These are phyloP conservation scores for Hylaeus volcanicus DNA, from an alignment of 1,140 invertebrate species.

Conservation along the genomic window DNA sequence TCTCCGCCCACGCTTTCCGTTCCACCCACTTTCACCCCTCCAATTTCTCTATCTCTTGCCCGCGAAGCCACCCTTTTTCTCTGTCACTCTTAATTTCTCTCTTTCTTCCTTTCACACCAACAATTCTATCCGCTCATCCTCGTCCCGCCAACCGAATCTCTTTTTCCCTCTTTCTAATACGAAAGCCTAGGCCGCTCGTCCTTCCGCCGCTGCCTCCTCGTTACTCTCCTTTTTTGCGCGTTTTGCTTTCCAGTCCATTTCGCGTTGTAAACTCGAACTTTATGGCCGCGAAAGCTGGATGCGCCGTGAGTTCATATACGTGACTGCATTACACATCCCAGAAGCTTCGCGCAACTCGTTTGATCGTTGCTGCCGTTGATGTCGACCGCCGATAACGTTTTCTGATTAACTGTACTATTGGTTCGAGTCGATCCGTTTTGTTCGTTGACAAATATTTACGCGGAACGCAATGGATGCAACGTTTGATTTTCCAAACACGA, in stretches of 20 bases:
- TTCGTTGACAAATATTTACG: no score
- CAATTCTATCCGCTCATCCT: constrained; percentile 38
- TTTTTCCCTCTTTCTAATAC: constrained; percentile 17
- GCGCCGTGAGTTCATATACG: constrained; percentile 68
- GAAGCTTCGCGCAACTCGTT: constrained; percentile 31
- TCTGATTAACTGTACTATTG: neutral
- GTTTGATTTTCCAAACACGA: constrained; percentile 48
- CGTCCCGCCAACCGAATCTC: constrained; percentile 35
- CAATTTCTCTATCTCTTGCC: constrained; percentile 38
- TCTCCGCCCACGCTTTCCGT: constrained; percentile 31
- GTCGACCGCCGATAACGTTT: neutral
- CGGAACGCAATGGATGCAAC: no score
- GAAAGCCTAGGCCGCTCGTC: constrained; percentile 47
- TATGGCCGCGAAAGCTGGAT: constrained; percentile 74
- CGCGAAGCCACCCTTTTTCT: constrained; percentile 38
- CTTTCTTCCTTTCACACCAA: constrained; percentile 61
- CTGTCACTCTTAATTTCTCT: constrained; percentile 52
- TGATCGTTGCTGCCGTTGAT: constrained; percentile 3
- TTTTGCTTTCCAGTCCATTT: constrained; percentile 79
- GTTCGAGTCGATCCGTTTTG: neutral
- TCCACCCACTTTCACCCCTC: constrained; percentile 28
- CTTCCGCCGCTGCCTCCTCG: constrained; percentile 67
- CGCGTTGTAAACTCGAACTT: constrained; percentile 78
- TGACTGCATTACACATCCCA: constrained; percentile 35
- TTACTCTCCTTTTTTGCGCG: constrained; percentile 63